Base-by-base conservation (phyloP, 2,113 vertebrate species). In the Myxocyprinus asiaticus region DNA sequence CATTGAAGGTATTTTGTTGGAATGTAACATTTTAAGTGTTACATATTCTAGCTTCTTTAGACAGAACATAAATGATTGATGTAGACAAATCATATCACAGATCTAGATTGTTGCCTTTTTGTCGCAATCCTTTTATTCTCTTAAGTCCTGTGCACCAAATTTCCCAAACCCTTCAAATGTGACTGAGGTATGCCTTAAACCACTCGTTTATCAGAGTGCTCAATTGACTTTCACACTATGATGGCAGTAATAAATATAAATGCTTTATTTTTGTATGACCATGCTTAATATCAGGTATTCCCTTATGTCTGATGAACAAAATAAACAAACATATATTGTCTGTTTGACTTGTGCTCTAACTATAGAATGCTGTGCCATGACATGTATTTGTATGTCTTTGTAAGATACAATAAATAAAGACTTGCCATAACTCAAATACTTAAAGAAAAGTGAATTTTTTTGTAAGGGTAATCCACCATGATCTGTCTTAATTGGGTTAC, bases 271-370 rank as follows among this genome's bases (percentile, higher is more conserved):
- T 48, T 48, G 12, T 67, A 51, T 69, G 50, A 43, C n/a, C 53
- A 12, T 53, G 8, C 14, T 45, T 15, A 67, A 48, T 47, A 67
- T 78, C 66, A 22, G n/a, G 6, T 67, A 67, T 62, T n/a, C 4
- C n/a, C n/a, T 45, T 12, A 50, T 73, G 68, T 70, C 42, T 7
- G 10, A 55, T 70, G 5, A 15, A 7, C 11, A 14, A 15, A 64
- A 10, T 17, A 22, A 75, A 33, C 22, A 33, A 61, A 48, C 66
- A 65, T 53, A 62, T 77, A 62, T 78, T 47, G 63, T 67, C 12
- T 61, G 17, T 75, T 43, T 86, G 70, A 82, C 53, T 44, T 76
- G 7, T 80, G 80, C 77, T 77, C 82, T 85, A 84, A 86, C 76
- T 86, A 47, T 73, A 77, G 7, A 22, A 73, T 51, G 4, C 50